These are phyloP conservation scores for Aspidoscelis tigris DNA, from an alignment of 2,113 vertebrate genomes.

Conservation along the genomic window DNA sequence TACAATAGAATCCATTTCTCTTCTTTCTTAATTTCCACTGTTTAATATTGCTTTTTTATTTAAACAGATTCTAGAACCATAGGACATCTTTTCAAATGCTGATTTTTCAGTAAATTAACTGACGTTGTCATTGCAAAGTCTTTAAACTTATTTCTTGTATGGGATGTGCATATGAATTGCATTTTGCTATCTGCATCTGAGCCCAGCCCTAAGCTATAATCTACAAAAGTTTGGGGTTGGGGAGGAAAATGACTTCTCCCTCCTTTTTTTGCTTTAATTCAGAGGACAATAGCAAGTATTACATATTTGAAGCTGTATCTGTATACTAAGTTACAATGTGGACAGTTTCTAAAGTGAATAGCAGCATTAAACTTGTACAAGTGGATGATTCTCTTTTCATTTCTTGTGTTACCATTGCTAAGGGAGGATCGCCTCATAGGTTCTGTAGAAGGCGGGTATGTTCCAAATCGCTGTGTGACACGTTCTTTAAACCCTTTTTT, in stretches of 20 bases:
- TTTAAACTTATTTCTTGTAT: not conserved
- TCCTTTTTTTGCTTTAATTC: not conserved
- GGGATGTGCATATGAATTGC: not conserved
- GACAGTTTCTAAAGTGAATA: constrained; percentile 31
- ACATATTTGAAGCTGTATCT: not conserved
- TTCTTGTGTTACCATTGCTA: constrained; percentile 69
- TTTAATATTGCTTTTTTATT: not conserved
- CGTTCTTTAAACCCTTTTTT: constrained; percentile 33
- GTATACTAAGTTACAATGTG: not conserved
- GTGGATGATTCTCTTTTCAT: constrained; percentile 75
- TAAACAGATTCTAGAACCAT: not conserved
- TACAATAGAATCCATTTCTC: not conserved
- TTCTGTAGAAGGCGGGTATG: constrained; percentile 82
- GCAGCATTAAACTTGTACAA: constrained; percentile 44
- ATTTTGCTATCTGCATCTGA: not conserved
- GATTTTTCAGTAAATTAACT: not conserved
- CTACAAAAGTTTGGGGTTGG: no score
- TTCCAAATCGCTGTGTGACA: constrained; percentile 60
- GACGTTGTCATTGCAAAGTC: not conserved
- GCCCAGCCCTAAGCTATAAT: not conserved
- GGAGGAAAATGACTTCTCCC: not conserved
- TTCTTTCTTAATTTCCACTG: accelerated
- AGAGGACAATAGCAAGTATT: not conserved
- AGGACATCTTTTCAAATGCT: not conserved
- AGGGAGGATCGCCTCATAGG: constrained; percentile 81